Conservation (phyloP, 2,888 invertebrate genomes). For the Perdita meconis region DNA sequence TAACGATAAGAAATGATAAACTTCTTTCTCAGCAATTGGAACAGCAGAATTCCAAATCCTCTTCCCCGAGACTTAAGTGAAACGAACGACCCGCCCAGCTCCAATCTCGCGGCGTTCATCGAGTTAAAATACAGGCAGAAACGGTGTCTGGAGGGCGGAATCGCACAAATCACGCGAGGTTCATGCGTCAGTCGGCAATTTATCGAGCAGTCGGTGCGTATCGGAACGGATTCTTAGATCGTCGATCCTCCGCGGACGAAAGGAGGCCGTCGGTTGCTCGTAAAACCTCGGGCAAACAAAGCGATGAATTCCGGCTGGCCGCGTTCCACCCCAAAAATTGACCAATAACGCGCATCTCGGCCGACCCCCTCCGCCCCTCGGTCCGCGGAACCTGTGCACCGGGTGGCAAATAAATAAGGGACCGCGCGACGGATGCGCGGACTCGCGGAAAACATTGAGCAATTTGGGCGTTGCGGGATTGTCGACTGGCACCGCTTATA, state of each 20-base stretch:
- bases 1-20: too few relatives aligned
- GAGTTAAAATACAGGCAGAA: background rate
- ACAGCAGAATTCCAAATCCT: too few relatives aligned
- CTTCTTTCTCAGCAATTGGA: too few relatives aligned
- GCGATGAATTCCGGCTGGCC: conserved; percentile 83
- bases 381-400: conserved; percentile 46
- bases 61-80: too few relatives aligned
- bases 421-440: conserved; percentile 52
- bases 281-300: conserved; percentile 78
- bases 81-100: too few relatives aligned
- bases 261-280: conserved; percentile 52
- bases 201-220: background rate
- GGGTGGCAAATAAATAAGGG: conserved; percentile 81
- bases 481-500: conserved; percentile 81
- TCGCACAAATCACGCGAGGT: conserved; percentile 26
- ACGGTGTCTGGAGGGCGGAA: background rate
- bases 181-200: conserved; percentile 39
- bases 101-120: too few relatives aligned
- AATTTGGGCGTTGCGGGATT: conserved; percentile 82
- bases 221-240: conserved; percentile 50
- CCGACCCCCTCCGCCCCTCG: conserved; percentile 57
- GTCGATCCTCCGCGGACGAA: conserved; percentile 60
- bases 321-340: conserved; percentile 81
- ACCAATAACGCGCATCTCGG: conserved; percentile 78
- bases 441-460: conserved; percentile 69